These are phyloP conservation scores for Holothuria glaberrima DNA, from an alignment of 35 echinoderm and acorn worm genomes.

Conservation along the genomic window DNA sequence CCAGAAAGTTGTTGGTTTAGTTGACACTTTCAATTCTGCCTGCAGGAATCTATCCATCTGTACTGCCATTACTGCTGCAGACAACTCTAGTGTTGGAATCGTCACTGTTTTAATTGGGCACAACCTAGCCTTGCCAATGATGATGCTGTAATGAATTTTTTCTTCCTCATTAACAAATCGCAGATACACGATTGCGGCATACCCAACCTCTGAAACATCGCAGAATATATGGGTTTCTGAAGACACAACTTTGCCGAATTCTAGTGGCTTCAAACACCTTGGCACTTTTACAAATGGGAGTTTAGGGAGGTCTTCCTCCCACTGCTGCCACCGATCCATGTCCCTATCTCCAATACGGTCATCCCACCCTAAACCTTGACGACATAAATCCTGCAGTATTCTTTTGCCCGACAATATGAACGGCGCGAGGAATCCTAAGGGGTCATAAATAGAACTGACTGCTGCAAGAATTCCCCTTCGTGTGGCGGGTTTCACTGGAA, in stretches of 20 bases:
- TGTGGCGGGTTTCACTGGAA: slow-evolving; percentile 43
- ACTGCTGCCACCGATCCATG: slow-evolving; percentile 48
- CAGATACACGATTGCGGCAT: slow-evolving; percentile 74
- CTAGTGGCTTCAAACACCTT: slow-evolving; percentile 60
- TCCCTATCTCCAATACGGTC: slow-evolving; percentile 52
- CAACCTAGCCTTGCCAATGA: slow-evolving; percentile 64
- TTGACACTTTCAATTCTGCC: slow-evolving; percentile 25
- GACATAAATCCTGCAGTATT: slow-evolving; percentile 76
- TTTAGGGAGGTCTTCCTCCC: slow-evolving; percentile 64
- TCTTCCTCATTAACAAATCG: slow-evolving; percentile 33
- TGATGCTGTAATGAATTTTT: slow-evolving; percentile 11
- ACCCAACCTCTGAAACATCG: slow-evolving; percentile 69
- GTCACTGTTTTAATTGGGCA: slow-evolving; percentile 65
- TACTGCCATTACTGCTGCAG: slow-evolving; percentile 57
- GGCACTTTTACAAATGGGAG: slow-evolving; percentile 33
- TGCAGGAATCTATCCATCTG: slow-evolving; percentile 21
- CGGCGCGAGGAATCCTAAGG: slow-evolving; percentile 67
- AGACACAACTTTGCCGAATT: background rate
- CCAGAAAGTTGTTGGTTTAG: slow-evolving; percentile 39
- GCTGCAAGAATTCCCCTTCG: slow-evolving; percentile 57
- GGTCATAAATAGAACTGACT: slow-evolving; percentile 79
- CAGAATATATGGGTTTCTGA: slow-evolving; percentile 74
- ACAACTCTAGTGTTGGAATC: slow-evolving; percentile 69
- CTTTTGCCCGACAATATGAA: slow-evolving; percentile 65
- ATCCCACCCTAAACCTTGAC: slow-evolving; percentile 67